Conservation (phyloP, 1,140 invertebrate species). For the Diplogasteroides magnus region DNA sequence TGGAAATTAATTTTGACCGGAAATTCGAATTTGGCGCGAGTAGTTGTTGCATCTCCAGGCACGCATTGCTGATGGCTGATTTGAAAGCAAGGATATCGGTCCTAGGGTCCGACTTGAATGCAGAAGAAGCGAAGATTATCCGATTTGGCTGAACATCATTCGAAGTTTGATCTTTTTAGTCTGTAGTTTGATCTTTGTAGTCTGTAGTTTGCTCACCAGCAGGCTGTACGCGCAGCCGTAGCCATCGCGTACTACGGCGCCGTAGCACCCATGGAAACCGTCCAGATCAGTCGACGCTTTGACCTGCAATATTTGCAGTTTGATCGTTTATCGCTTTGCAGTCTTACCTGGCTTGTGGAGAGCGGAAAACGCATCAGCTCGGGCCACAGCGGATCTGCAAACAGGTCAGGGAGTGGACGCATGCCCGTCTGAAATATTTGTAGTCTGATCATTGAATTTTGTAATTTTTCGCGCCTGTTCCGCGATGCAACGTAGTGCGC, state of each 20-base stretch:
- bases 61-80: conserved; percentile 11
- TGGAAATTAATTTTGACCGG: no score
- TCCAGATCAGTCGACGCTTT: conserved; percentile 41
- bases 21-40: no score
- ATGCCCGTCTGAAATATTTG: no score
- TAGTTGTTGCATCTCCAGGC: conserved; percentile 3
- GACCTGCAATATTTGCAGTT: conserved; percentile 39
- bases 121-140: conserved; percentile 83
- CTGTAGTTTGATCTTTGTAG: not conserved
- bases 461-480: conserved; percentile 67
- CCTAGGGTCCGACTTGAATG: conserved; percentile 77
- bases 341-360: conserved; percentile 88
- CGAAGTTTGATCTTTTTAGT: no score
- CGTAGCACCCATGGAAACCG: conserved; percentile 80
- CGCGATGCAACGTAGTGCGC: conserved; percentile 69
- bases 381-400: conserved; percentile 75
- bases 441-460: no score
- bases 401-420: conserved; percentile 76
- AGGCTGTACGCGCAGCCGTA: conserved; percentile 93
- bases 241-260: conserved; percentile 91
- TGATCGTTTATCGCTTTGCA: not conserved
- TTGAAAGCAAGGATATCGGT: conserved; percentile 59
- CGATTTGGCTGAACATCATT: conserved; percentile 72
- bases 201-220: not conserved
- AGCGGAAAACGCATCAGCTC: conserved; percentile 71